Conservation (phyloP, 2,797 vertebrate species). For the Lithobates sylvaticus region DNA sequence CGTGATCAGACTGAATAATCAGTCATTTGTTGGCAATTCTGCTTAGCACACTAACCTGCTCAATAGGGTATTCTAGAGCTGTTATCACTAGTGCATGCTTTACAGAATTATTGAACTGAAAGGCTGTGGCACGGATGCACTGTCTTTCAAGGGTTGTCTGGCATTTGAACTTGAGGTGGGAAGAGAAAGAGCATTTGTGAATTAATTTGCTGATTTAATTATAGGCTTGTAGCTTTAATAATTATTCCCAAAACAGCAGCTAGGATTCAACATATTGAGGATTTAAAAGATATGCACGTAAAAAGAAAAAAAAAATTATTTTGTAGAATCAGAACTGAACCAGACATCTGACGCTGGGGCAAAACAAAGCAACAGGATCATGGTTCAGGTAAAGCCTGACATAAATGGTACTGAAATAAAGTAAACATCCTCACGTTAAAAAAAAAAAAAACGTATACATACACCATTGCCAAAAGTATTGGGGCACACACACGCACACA, state of each 20-base stretch:
- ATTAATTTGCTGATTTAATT: constrained; percentile 57
- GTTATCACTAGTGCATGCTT: constrained; percentile 24
- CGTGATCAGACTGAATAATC: constrained; percentile 39
- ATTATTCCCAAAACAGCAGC: constrained; percentile 39
- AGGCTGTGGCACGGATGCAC: background rate
- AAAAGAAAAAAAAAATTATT: background rate
- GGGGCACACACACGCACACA: no score
- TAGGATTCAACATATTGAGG: constrained; percentile 35
- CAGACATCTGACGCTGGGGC: constrained; percentile 1
- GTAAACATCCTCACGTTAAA: no score
- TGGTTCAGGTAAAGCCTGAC: no score
- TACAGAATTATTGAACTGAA: constrained; percentile 28
- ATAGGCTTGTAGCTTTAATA: constrained; percentile 48
- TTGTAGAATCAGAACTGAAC: background rate
- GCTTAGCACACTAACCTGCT: background rate
- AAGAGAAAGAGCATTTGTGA: constrained; percentile 16
- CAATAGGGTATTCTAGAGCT: constrained; percentile 23
- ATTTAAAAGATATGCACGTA: background rate
- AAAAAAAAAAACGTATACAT: no score
- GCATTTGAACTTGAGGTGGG: constrained; percentile 41
- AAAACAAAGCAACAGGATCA: no score
- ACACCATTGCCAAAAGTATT: no score
- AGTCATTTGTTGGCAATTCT: constrained; percentile 39
- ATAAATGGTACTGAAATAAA: no score
- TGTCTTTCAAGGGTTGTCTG: constrained; percentile 21